A percentile compares a stretch with the other conserved stretches of the same genome.
Conservation (phyloP, 92 coral and sea anemone species). For the Parazoanthus swiftii region DNA sequence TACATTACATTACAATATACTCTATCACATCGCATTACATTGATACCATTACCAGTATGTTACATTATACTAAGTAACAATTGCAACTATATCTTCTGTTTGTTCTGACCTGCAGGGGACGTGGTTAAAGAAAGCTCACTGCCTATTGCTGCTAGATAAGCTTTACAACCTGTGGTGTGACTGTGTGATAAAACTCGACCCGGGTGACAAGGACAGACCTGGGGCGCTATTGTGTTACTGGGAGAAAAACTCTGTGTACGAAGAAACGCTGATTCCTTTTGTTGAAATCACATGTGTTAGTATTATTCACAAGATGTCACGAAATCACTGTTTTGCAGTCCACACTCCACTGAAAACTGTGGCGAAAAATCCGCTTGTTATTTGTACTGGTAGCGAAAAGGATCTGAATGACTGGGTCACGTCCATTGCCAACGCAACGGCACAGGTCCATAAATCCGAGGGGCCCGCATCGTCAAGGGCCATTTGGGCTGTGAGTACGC, state of each 20-base stretch:
- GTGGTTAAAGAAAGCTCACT: slow-evolving; percentile 89
- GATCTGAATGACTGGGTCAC: slow-evolving; percentile 94
- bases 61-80: background rate
- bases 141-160: slow-evolving; percentile 62
- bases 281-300: slow-evolving; percentile 76
- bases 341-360: slow-evolving; percentile 72
- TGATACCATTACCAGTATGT: too few species aligned
- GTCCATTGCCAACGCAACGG: slow-evolving; percentile 61
- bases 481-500: slow-evolving; percentile 76
- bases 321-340: slow-evolving; percentile 84
- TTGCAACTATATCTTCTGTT: background rate
- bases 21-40: too few species aligned
- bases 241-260: slow-evolving; percentile 66
- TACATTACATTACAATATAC: too few species aligned
- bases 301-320: slow-evolving; percentile 69
- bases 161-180: slow-evolving; percentile 82
- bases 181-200: slow-evolving; percentile 81
- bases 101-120: slow-evolving; percentile 57
- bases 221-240: slow-evolving; percentile 75
- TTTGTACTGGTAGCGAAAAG: slow-evolving; percentile 72
- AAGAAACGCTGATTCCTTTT: slow-evolving; percentile 76
- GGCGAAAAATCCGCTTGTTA: slow-evolving; percentile 74
- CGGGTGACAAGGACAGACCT: slow-evolving; percentile 55
- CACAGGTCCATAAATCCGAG: slow-evolving; percentile 66
- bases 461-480: slow-evolving; percentile 82